A percentile compares a stretch with the other conserved stretches of the same genome.
These are phyloP conservation scores for Phalacrocorax brasilianus DNA, from an alignment of 2,113 vertebrate genomes.

Conservation along the genomic window DNA sequence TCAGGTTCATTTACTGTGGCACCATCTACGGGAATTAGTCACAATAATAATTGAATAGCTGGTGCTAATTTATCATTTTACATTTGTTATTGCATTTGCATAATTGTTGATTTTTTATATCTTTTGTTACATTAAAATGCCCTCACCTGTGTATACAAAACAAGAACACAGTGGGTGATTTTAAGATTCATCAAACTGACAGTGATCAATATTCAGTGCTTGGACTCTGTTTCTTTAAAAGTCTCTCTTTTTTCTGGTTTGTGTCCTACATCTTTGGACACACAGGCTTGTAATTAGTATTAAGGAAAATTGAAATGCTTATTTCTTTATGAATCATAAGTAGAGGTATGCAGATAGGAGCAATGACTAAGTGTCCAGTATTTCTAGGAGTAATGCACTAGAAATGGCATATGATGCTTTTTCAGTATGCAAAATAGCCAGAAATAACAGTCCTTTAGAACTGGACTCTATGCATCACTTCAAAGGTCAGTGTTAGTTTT, in stretches of 20 bases:
- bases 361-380: background rate
- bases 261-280: background rate
- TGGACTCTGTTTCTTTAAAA: background rate
- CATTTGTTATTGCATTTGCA: conserved; percentile 72
- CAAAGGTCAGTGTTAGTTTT: background rate
- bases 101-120: conserved; percentile 56
- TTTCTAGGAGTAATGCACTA: background rate
- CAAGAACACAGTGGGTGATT: background rate
- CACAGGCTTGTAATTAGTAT: background rate
- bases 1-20: conserved; percentile 76
- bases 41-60: conserved; percentile 77
- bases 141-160: conserved; percentile 10
- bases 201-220: background rate
- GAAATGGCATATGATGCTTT: background rate
- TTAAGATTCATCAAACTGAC: conserved; percentile 9
- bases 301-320: background rate
- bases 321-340: background rate
- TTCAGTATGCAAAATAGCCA: background rate
- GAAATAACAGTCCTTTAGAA: background rate
- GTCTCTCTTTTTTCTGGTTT: background rate
- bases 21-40: conserved; percentile 75
- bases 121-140: conserved; percentile 47
- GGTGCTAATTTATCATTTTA: conserved; percentile 78
- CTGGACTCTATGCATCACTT: background rate
- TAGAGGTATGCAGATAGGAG: background rate